These are phyloP conservation scores for Choloepus didactylus DNA, from an alignment of 2,797 vertebrate genomes.

Conservation along the genomic window DNA sequence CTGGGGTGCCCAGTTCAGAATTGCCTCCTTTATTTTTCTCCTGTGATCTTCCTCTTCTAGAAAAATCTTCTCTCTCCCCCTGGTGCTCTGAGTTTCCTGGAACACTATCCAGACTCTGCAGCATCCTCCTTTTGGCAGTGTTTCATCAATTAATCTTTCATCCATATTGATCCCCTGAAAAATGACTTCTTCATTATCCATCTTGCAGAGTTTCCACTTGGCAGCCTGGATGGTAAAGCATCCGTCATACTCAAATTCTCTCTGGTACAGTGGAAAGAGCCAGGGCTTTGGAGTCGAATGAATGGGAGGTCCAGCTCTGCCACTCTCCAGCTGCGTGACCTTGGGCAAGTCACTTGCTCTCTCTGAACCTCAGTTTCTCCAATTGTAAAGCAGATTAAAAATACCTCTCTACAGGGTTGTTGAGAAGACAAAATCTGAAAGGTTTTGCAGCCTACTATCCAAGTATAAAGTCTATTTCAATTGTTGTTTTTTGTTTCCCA, in stretches of 20 bases:
- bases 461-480: neutral
- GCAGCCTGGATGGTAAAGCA: constrained; percentile 18
- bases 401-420: neutral
- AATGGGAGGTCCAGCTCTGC: neutral
- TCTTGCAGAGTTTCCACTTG: constrained; percentile 65
- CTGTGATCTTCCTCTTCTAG: constrained; percentile 1
- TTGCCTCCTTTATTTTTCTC: neutral
- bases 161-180: constrained; percentile 71
- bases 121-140: constrained; percentile 44
- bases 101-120: constrained; percentile 37
- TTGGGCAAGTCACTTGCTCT: neutral
- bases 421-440: constrained; percentile 32
- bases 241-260: constrained; percentile 30
- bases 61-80: constrained; percentile 30
- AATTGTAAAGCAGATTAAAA: neutral
- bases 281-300: neutral
- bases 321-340: neutral
- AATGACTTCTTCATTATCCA: constrained; percentile 70
- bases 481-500: neutral
- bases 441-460: neutral
- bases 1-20: neutral
- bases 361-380: constrained; percentile 6
- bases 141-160: constrained; percentile 74
- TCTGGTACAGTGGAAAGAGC: neutral
- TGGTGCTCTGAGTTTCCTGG: constrained; percentile 55